Evolutionary conservation across 2,113 vertebrate genomes (phyloP).

Genomic region (Charina bottae): DNA sequence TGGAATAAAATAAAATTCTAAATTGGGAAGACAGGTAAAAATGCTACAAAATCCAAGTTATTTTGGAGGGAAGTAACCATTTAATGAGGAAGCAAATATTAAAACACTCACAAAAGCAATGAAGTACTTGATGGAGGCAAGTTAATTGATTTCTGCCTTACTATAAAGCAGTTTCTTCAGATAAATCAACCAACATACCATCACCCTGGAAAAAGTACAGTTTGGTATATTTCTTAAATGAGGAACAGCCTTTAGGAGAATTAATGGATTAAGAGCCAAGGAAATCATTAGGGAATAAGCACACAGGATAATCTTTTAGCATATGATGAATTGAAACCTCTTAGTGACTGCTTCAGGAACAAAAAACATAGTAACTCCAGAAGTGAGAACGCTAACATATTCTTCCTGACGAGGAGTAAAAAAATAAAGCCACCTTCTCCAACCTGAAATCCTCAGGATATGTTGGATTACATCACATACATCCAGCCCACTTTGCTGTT

Average conservation of each 20-base stretch:
- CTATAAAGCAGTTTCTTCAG: background rate
- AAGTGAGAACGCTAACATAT: background rate
- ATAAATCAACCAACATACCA: background rate
- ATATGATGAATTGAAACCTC: background rate
- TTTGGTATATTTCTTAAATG: background rate
- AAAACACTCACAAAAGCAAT: background rate
- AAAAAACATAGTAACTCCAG: background rate
- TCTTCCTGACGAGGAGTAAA: background rate
- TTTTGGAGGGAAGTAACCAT: background rate
- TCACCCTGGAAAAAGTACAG: background rate
- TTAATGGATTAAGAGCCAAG: background rate
- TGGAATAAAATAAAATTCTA: background rate
- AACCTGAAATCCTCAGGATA: background rate
- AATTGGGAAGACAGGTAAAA: background rate
- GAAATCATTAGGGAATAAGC: background rate
- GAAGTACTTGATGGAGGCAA: background rate
- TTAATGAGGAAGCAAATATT: background rate
- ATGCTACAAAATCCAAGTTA: background rate
- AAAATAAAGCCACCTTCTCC: background rate
- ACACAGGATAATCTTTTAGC: background rate
- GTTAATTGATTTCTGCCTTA: background rate
- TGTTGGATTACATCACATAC: slow-evolving; percentile 1
- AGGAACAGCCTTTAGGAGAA: background rate
- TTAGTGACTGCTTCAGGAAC: background rate
- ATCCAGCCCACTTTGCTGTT: background rate